A percentile compares a stretch with the other conserved stretches of the same genome.
Evolutionary conservation across 2,113 vertebrate species (phyloP).

Genomic region (Litocranius walleri): DNA sequence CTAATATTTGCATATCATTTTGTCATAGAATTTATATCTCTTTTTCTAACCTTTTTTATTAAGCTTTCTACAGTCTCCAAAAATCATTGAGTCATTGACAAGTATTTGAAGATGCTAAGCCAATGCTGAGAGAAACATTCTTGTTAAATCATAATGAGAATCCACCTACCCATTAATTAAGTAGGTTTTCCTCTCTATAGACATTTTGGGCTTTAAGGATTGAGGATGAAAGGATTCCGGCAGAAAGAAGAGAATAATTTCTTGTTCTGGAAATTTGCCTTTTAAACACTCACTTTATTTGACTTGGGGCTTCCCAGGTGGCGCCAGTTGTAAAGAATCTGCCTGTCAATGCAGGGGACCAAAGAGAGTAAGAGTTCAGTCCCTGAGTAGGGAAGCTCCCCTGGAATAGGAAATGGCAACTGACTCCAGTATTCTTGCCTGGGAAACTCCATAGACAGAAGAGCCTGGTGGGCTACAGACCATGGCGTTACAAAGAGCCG

Average conservation of each 20-base stretch:
- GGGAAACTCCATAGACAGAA: not conserved
- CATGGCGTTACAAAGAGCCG: not conserved
- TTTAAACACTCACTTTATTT: not conserved
- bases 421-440: not conserved
- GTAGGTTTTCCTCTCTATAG: not conserved
- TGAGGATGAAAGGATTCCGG: not conserved
- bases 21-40: not conserved
- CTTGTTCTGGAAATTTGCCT: not conserved
- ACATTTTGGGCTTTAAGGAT: not conserved
- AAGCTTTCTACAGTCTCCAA: not conserved
- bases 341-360: not conserved
- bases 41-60: not conserved
- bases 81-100: not conserved
- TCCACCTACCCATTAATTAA: not conserved
- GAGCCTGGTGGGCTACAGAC: not conserved
- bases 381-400: not conserved
- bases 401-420: not conserved
- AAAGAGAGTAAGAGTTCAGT: not conserved
- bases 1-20: not conserved
- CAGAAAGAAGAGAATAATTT: slow-evolving; percentile 18
- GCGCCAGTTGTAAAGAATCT: not conserved
- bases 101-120: not conserved
- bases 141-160: not conserved
- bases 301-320: not conserved
- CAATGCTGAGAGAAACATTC: not conserved